Percentiles rank a stretch among this genome's conserved stretches.
These are phyloP conservation scores for Coptodon rendalli DNA, from an alignment of 2,113 vertebrate genomes.

Conservation along the genomic window DNA sequence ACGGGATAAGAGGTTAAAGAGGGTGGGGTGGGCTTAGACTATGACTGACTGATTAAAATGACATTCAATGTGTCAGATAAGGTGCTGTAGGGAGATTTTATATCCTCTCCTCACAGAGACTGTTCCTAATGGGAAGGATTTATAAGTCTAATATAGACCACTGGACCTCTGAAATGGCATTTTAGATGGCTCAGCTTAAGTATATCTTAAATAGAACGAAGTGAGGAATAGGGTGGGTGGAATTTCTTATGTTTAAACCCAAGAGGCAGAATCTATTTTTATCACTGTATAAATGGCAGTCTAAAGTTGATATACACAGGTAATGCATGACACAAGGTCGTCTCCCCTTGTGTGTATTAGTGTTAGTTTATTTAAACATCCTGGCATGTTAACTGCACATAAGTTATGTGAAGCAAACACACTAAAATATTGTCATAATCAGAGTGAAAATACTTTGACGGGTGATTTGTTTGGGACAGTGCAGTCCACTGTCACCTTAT, in stretches of 20 bases:
- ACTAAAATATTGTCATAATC: background rate
- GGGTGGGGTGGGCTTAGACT: conserved; percentile 18
- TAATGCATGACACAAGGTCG: background rate
- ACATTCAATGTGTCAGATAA: conserved; percentile 50
- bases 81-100: conserved; percentile 38
- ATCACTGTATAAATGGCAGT: background rate
- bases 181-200: conserved; percentile 26
- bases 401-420: background rate
- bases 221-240: background rate
- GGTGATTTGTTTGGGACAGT: background rate
- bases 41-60: conserved; percentile 60
- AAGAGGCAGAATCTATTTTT: background rate
- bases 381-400: background rate
- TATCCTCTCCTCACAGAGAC: conserved; percentile 17
- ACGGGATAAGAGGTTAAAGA: conserved; percentile 35
- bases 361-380: background rate
- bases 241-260: background rate
- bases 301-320: background rate
- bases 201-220: conserved; percentile 16
- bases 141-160: conserved; percentile 44
- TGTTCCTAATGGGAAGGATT: conserved; percentile 34
- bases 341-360: background rate
- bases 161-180: conserved; percentile 22
- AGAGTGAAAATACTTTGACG: background rate
- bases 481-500: background rate